phyloP scores from a whole-genome alignment of 1,140 invertebrate species.

The Euschistus heros region DNA sequence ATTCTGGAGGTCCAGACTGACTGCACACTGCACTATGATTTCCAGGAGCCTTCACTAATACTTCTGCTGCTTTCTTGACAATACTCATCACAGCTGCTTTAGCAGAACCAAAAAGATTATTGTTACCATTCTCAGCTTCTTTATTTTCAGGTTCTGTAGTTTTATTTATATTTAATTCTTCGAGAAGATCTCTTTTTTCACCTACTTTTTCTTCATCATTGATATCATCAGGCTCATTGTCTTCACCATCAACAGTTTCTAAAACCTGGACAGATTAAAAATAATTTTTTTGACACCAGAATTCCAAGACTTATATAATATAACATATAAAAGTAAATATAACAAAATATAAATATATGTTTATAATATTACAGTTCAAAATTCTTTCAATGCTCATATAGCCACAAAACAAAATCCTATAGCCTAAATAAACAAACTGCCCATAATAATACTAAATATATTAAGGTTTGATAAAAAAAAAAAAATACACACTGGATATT shows the following conservation, averaged over 20 bases:
- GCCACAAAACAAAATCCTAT: too few relatives aligned
- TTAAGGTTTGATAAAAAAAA: too few relatives aligned
- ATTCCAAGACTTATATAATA: too few relatives aligned
- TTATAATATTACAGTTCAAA: too few relatives aligned
- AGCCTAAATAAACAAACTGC: too few relatives aligned
- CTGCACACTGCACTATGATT: background rate
- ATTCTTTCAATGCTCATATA: too few relatives aligned
- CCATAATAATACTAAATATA: too few relatives aligned
- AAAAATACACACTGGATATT: too few relatives aligned
- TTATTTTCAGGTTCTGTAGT: slow-evolving; percentile 46
- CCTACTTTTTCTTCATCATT: slow-evolving; percentile 46
- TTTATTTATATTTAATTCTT: slow-evolving; percentile 52
- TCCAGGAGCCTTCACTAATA: slow-evolving; percentile 36
- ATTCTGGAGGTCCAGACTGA: background rate
- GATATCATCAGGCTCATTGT: slow-evolving; percentile 39
- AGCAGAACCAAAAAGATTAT: slow-evolving; percentile 66
- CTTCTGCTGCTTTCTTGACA: slow-evolving; percentile 77
- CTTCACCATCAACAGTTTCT: slow-evolving; percentile 54
- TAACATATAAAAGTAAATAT: too few relatives aligned
- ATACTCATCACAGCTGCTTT: slow-evolving; percentile 76
- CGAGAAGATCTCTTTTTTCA: slow-evolving; percentile 40
- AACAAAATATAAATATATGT: too few relatives aligned
- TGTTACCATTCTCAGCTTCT: slow-evolving; percentile 39
- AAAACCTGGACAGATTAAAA: slow-evolving; percentile 33
- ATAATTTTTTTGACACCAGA: too few relatives aligned